Base-by-base conservation (phyloP, 2,113 vertebrate genomes). In the Girardinichthys multiradiatus region DNA sequence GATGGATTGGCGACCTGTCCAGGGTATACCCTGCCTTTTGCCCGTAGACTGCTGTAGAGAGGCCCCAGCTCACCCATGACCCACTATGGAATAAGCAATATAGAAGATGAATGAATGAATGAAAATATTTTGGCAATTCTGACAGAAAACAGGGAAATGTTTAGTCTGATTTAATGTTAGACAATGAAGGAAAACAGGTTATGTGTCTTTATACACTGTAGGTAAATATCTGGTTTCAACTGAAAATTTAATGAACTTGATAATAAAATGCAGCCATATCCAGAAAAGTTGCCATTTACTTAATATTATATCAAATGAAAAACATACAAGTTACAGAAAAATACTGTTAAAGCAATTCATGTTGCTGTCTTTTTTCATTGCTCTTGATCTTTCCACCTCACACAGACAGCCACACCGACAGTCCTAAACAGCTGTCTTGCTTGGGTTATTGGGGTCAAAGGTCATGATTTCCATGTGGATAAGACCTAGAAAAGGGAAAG, bases 401-500 rank as follows among this genome's bases (percentile, higher is more conserved):
- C 26, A 35, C n/a, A 48, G 15, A n/a, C 57, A 42, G 27, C 27
- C 28, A 14, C 24, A 24, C 24, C 7, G 2, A 54, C 24, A n/a
- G 0, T 76, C 58, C 74, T 92, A 95, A 59, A 86, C 89, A 66
- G 93, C 92, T 30, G 91, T 94, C 59, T 87, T 80, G 39, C 86
- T 87, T 24, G 94, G 95, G 82, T 94, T 91, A 27, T 89, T 88
- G 33, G 93, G 92, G 82, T 94, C 94, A 59, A 95, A 95, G 57
- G 93, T 94, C 94, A 94, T 95, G 59, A 95, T 94, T 87, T 95
- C 95, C 94, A 95, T 95, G 75, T 95, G 95, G 82, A 94, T 94
- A 28, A 95, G 93, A 83, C 94, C 93, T 94, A 64, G 19, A 69
- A 51, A 77, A 82, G 21, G 21, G 39, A 73, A 17, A 35, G 21